These are phyloP conservation scores for Gephyroberyx darwinii DNA, from an alignment of 2,797 vertebrate genomes.

Conservation along the genomic window DNA sequence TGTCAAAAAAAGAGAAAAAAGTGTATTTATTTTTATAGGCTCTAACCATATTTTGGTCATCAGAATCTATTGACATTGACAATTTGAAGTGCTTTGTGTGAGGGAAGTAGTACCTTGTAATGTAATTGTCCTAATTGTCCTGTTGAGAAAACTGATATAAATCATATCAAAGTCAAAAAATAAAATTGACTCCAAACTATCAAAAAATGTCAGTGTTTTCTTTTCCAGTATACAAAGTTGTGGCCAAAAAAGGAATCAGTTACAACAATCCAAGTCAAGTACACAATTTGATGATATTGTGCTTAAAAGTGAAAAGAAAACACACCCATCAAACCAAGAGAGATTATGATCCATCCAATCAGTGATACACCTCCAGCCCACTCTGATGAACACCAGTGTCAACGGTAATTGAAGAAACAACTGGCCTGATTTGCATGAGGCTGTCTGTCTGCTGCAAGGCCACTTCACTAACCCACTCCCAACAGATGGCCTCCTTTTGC, in stretches of 20 bases:
- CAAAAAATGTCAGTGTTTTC: neutral
- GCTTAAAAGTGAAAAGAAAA: too few relatives aligned
- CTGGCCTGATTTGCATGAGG: constrained; percentile 28
- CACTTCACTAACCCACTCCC: constrained; percentile 42
- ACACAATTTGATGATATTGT: too few relatives aligned
- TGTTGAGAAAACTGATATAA: constrained; percentile 26
- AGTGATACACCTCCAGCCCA: neutral
- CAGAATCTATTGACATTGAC: constrained; percentile 13
- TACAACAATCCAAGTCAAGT: too few relatives aligned
- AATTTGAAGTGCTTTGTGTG: constrained; percentile 27
- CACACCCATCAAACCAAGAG: too few relatives aligned
- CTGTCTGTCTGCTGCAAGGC: constrained; percentile 26
- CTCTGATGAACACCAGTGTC: constrained; percentile 8
- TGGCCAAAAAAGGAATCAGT: too few relatives aligned
- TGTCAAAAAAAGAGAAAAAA: constrained; percentile 37
- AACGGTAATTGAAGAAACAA: constrained; percentile 35
- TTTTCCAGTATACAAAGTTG: constrained; percentile 5
- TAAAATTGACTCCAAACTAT: constrained; percentile 44
- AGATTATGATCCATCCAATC: neutral
- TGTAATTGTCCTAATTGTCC: constrained; percentile 31
- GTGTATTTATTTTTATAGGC: constrained; percentile 62
- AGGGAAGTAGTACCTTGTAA: constrained; percentile 39
- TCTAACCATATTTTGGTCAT: constrained; percentile 48
- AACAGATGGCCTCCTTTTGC: constrained; percentile 67
- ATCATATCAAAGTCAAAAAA: constrained; percentile 35